Conservation (phyloP, 1,140 invertebrate species). For the Harpegnathos saltator region DNA sequence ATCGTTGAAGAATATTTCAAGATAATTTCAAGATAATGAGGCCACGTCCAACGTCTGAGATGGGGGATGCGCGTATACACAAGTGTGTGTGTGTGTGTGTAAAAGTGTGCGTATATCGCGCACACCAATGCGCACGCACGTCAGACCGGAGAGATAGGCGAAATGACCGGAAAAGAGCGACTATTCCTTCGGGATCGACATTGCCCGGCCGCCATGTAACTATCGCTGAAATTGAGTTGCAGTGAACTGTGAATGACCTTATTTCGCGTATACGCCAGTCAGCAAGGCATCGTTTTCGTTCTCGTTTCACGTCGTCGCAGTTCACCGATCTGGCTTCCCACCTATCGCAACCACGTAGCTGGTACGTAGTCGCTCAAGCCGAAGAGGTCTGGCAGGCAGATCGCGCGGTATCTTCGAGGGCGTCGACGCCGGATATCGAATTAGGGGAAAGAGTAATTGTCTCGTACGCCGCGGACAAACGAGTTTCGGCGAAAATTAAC, state of each 20-base stretch:
- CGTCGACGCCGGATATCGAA: not conserved
- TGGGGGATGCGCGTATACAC: not conserved
- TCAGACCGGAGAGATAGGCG: constrained; percentile 47
- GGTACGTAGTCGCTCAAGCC: not conserved
- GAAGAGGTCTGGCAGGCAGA: not conserved
- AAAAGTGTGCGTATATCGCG: constrained; percentile 41
- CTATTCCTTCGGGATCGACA: constrained; percentile 60
- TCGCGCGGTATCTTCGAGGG: not conserved
- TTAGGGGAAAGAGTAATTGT: not conserved
- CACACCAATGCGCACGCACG: constrained; percentile 24
- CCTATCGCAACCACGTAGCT: not conserved
- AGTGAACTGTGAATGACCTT: constrained; percentile 79
- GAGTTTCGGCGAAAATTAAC: too few species aligned
- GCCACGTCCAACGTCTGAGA: not conserved
- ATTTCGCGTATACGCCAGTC: constrained; percentile 67
- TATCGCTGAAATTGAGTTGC: constrained; percentile 78
- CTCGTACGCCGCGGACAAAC: too few species aligned
- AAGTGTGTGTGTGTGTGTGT: constrained; percentile 21
- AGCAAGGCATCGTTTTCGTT: constrained; percentile 57
- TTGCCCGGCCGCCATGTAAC: constrained; percentile 72
- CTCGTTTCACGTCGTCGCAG: constrained; percentile 49
- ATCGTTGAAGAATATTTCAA: too few species aligned
- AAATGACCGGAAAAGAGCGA: constrained; percentile 69
- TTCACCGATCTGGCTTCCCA: constrained; percentile 31
- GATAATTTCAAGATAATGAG: too few species aligned